Evolutionary conservation across 2,888 invertebrate species (phyloP), one percentile per base, ranked within the genome.

Genomic region (Empis livida): DNA sequence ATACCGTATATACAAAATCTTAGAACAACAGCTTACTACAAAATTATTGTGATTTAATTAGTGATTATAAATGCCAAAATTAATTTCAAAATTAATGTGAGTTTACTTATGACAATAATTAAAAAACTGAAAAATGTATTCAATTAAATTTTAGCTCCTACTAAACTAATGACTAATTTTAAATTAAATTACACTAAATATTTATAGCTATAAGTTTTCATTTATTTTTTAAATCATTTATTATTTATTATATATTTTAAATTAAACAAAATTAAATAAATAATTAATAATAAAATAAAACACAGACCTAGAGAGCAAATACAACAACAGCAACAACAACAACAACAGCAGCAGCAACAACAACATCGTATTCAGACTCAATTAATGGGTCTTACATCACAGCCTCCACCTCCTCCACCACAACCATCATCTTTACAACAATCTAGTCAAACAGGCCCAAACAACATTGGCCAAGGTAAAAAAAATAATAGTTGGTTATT

Each of bases 341-440:
- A 17, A 5, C 27, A 35, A 16, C 46, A 46, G n/a, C 45, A 49
- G 15, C 45, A 45, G 8, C 23, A 44, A 14, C 32, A 20, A 20
- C 48, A 45, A 42, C 37, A 27, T 27, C 23, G 23, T 27, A 27
- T 27, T 27, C 23, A 27, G 23, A 27, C 23, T 27, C 23, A 27
- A 27, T 27, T 27, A 27, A 27, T 27, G 23, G 23, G 23, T 27
- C 23, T 27, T 6, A 27, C 23, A 27, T 27, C 37, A 37, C 39
- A 16, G 14, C 39, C 39, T 11, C 39, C 39, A 17, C 39, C 39
- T 39, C 37, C 37, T n/a, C 37, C 37, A 15, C 15, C 37, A 16
- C 15, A 15, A 15, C 15, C 37, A 16, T 10, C 15, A 15, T 4
- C 13, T 5, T 11, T 27, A 11, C n/a, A 20, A 14, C 41, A 41